phyloP scores from a whole-genome alignment of 2,888 invertebrate species.

The Podabrus alpinus region DNA sequence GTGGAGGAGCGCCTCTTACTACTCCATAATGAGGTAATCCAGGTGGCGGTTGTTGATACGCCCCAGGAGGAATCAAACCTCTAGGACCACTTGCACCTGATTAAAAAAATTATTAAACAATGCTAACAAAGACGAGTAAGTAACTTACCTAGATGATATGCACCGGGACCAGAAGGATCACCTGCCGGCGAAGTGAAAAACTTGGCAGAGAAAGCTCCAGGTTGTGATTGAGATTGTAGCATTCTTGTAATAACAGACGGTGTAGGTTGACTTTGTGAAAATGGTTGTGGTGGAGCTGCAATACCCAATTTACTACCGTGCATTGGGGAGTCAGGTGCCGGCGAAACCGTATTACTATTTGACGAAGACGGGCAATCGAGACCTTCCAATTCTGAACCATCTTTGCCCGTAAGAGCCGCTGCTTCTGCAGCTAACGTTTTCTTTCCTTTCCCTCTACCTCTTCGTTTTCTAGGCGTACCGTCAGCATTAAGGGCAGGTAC shows the following conservation, averaged over 20 bases:
- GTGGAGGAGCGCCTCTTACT: constrained; percentile 41
- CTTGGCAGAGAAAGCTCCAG: constrained; percentile 34
- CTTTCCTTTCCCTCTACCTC: constrained; percentile 55
- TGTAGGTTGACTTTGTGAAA: constrained; percentile 57
- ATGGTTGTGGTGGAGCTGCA: constrained; percentile 59
- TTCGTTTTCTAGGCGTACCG: constrained; percentile 51
- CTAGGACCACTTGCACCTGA: constrained; percentile 37
- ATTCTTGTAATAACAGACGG: constrained; percentile 67
- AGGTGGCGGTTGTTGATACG: constrained; percentile 42
- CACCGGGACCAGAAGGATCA: constrained; percentile 13
- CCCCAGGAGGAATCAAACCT: constrained; percentile 35
- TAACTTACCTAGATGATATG: constrained; percentile 21
- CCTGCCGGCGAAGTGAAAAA: constrained; percentile 33
- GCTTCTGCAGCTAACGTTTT: constrained; percentile 57
- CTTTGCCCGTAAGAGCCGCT: constrained; percentile 55
- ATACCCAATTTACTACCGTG: constrained; percentile 47
- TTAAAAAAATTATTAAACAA: neutral
- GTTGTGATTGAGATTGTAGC: constrained; percentile 59
- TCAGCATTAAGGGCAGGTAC: constrained; percentile 35
- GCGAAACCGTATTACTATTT: constrained; percentile 46
- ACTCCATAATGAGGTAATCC: constrained; percentile 44
- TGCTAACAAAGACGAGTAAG: neutral
- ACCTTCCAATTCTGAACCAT: constrained; percentile 28
- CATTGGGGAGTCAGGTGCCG: constrained; percentile 40
- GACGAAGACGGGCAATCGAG: constrained; percentile 35